Percentiles rank a stretch among this genome's conserved stretches.
Conservation (phyloP, 2,888 invertebrate genomes). For the Beris morrisii region DNA sequence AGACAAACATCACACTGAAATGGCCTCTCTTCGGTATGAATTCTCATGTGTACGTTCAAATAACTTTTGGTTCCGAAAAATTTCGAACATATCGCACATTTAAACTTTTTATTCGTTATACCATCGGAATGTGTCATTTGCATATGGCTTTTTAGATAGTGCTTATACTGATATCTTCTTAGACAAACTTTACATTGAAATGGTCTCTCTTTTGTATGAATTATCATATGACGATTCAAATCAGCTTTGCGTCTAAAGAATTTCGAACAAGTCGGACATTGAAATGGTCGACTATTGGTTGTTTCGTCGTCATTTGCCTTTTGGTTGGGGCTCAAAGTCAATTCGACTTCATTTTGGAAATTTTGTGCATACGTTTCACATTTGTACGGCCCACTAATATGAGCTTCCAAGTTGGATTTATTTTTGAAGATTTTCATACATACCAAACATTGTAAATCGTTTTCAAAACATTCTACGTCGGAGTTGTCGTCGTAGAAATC, state of each 20-base stretch:
- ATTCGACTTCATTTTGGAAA: too few relatives aligned
- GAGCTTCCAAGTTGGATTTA: too few relatives aligned
- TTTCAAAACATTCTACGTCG: too few relatives aligned
- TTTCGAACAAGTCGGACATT: too few relatives aligned
- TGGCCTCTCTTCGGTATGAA: conserved; percentile 1
- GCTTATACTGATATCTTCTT: conserved; percentile 5
- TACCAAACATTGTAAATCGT: too few relatives aligned
- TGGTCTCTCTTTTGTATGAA: neutral
- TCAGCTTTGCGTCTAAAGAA: too few relatives aligned
- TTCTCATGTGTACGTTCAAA: neutral
- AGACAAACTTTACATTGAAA: conserved; percentile 4
- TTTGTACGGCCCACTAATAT: neutral
- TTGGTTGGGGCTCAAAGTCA: too few relatives aligned
- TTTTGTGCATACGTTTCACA: neutral
- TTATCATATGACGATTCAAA: too few relatives aligned
- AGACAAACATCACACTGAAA: conserved; percentile 12
- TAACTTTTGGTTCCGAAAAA: neutral
- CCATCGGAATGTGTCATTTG: neutral
- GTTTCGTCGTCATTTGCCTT: too few relatives aligned
- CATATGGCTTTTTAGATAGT: conserved; percentile 9
- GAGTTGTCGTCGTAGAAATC: too few relatives aligned
- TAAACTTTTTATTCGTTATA: neutral
- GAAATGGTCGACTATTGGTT: too few relatives aligned
- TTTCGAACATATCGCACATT: conserved; percentile 18
- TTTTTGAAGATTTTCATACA: too few relatives aligned